Percentiles rank a stretch among this genome's conserved stretches.
Conservation (phyloP, 2,888 invertebrate genomes). For the Strigamia maritima region DNA sequence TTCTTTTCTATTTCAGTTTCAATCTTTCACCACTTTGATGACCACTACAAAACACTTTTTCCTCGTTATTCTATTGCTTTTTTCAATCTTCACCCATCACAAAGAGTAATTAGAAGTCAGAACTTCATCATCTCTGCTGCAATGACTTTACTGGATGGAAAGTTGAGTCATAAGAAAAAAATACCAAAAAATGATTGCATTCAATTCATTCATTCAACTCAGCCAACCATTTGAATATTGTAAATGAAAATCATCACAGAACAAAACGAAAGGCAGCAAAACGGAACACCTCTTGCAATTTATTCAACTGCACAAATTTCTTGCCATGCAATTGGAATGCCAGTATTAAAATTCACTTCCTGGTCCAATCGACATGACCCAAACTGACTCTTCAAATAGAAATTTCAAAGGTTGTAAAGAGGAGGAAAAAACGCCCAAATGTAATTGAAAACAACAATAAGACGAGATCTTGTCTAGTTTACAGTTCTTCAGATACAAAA, state of each 20-base stretch:
- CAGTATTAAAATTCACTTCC: neutral
- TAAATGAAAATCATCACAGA: neutral
- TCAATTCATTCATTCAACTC: neutral
- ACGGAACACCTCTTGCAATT: constrained; percentile 1
- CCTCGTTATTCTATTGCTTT: neutral
- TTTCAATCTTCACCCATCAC: neutral
- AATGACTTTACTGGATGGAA: neutral
- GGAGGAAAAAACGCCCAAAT: neutral
- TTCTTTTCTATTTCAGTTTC: too few relatives aligned
- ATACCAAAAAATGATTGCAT: neutral
- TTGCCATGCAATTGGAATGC: neutral
- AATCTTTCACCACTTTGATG: neutral
- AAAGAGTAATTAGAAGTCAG: neutral
- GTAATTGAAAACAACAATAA: neutral
- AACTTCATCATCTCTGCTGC: neutral
- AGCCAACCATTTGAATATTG: neutral
- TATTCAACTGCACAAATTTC: neutral
- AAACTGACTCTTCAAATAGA: neutral
- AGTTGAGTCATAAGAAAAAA: neutral
- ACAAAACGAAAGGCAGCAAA: neutral
- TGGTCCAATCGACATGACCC: constrained; percentile 6
- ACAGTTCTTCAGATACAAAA: neutral
- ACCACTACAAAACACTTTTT: neutral
- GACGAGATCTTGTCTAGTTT: neutral
- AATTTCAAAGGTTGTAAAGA: neutral